phyloP scores from a whole-genome alignment of 2,888 invertebrate genomes.

The Erynnis tages region DNA sequence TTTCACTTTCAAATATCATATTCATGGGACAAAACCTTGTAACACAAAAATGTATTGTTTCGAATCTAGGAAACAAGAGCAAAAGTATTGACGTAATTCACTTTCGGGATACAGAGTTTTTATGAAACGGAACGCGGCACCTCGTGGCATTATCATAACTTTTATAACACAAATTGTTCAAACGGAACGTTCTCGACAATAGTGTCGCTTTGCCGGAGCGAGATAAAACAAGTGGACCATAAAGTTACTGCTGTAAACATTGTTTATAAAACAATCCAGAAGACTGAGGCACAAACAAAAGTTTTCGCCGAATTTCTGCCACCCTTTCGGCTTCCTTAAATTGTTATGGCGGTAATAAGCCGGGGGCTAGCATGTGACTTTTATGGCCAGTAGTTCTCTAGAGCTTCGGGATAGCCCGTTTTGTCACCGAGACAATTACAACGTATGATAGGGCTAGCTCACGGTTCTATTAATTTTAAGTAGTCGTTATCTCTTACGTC shows the following conservation, averaged over 20 bases:
- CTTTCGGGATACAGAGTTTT: slow-evolving; percentile 30
- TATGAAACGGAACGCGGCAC: slow-evolving; percentile 56
- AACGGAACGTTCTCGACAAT: slow-evolving; percentile 57
- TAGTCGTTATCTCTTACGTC: too few relatives aligned
- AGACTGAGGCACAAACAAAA: slow-evolving; percentile 69
- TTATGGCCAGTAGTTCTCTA: slow-evolving; percentile 70
- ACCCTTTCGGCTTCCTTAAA: slow-evolving; percentile 79
- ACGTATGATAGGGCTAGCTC: slow-evolving; percentile 40
- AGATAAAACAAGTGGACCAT: slow-evolving; percentile 73
- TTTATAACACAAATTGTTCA: slow-evolving; percentile 50
- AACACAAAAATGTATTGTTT: slow-evolving; percentile 29
- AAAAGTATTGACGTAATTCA: slow-evolving; percentile 48
- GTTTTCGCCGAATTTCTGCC: slow-evolving; percentile 71
- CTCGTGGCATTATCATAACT: slow-evolving; percentile 45
- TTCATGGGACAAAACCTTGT: slow-evolving; percentile 35
- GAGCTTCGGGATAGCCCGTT: slow-evolving; percentile 67
- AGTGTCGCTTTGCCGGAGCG: slow-evolving; percentile 59
- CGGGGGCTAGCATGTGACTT: slow-evolving; percentile 73
- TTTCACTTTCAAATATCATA: slow-evolving; percentile 43
- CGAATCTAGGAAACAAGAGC: slow-evolving; percentile 53
- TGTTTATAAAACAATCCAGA: slow-evolving; percentile 78
- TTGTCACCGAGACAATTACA: slow-evolving; percentile 69
- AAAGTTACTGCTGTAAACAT: slow-evolving; percentile 76
- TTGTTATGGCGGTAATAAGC: slow-evolving; percentile 78
- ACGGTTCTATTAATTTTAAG: neutral